Evolutionary conservation across 53 echinoderm and acorn worm genomes (phyloP).

Genomic region (Apostichopus leukothele): DNA sequence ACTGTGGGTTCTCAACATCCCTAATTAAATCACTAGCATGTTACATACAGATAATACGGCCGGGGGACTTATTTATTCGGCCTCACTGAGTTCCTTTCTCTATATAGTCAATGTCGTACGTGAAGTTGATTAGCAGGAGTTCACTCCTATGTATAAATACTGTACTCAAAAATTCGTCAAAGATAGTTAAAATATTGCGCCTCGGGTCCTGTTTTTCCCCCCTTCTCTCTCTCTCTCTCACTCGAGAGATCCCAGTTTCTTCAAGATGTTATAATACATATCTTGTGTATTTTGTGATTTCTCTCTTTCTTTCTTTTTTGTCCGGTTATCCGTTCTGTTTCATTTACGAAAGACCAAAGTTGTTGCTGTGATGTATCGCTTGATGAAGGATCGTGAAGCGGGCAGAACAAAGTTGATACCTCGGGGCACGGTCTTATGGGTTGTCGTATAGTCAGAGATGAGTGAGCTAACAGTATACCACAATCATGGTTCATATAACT

Average conservation of each 20-base stretch:
- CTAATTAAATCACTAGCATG: slow-evolving; percentile 45
- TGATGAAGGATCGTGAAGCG: slow-evolving; percentile 17
- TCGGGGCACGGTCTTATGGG: slow-evolving; percentile 6
- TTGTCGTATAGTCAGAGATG: background rate
- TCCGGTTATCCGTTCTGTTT: background rate
- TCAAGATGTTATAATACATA: background rate
- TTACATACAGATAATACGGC: slow-evolving; percentile 42
- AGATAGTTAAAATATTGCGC: slow-evolving; percentile 26
- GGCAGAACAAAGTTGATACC: slow-evolving; percentile 41
- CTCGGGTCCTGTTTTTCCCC: background rate
- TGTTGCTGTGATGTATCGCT: background rate
- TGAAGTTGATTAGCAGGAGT: slow-evolving; percentile 36
- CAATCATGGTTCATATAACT: background rate
- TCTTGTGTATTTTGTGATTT: background rate
- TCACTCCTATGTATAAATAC: background rate
- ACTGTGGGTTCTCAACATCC: slow-evolving; percentile 23
- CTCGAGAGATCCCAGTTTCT: background rate
- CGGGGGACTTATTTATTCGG: slow-evolving; percentile 28
- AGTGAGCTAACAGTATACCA: background rate
- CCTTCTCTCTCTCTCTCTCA: background rate
- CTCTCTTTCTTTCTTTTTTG: background rate
- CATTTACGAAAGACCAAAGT: background rate
- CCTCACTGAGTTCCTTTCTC: background rate
- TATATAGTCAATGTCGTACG: background rate
- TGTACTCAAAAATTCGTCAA: slow-evolving; percentile 31